Percentiles rank a stretch among this genome's conserved stretches.
Conservation (phyloP, 2,888 invertebrate genomes). For the Phalangium opilio region DNA sequence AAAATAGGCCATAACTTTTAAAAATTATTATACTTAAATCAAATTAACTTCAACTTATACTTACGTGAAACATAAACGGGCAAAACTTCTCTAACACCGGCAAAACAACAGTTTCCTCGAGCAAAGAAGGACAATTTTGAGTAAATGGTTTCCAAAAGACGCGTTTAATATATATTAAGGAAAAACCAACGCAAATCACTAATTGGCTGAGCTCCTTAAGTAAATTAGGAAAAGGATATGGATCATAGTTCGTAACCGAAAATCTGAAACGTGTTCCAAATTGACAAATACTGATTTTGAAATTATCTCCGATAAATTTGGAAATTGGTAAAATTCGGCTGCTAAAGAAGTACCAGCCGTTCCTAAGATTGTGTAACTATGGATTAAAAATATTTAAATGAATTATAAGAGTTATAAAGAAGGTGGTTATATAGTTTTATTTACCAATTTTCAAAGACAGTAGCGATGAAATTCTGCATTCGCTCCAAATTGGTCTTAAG, state of each 20-base stretch:
- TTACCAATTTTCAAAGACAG: slow-evolving; percentile 55
- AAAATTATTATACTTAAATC: no score
- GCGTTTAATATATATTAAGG: slow-evolving; percentile 30
- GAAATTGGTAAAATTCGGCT: slow-evolving; percentile 63
- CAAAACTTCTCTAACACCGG: slow-evolving; percentile 62
- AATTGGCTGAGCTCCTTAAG: background rate
- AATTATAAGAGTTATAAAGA: background rate
- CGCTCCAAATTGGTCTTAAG: slow-evolving; percentile 38
- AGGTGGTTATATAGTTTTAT: background rate
- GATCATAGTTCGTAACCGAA: slow-evolving; percentile 63
- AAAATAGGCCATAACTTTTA: no score
- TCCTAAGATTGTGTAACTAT: slow-evolving; percentile 58
- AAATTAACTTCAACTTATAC: no score
- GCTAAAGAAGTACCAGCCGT: slow-evolving; percentile 64
- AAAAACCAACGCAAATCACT: no score
- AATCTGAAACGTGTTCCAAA: slow-evolving; percentile 61
- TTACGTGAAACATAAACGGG: slow-evolving; percentile 43
- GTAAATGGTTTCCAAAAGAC: slow-evolving; percentile 73
- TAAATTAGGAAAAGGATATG: slow-evolving; percentile 30
- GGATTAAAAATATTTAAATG: slow-evolving; percentile 16
- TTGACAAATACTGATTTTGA: slow-evolving; percentile 53
- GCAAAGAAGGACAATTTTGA: slow-evolving; percentile 66
- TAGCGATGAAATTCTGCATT: slow-evolving; percentile 67
- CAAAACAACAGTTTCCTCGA: slow-evolving; percentile 55
- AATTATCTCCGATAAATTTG: slow-evolving; percentile 57